Base-by-base conservation (phyloP, 2,888 invertebrate genomes). In the Protophormia terraenovae region DNA sequence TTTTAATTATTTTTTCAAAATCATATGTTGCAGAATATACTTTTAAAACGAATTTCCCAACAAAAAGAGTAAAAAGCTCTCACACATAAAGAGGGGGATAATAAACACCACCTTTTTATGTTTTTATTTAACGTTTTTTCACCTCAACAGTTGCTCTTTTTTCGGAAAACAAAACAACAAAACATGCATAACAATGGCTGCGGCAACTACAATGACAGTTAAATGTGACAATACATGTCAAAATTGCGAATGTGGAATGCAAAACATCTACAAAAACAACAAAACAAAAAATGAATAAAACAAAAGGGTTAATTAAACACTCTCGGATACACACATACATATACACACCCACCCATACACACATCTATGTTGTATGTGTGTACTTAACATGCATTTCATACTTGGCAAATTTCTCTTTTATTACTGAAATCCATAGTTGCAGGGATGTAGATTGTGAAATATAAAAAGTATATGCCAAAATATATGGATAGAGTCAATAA, bases 81-180 rank as follows among this genome's bases (percentile, higher is more conserved):
- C 14, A n/a, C 12, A 22, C n/a, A n/a, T n/a, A 19, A 41, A 7
- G n/a, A 41, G n/a, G 7, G 8, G 14, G 2, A 8, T 5, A 14
- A n/a, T 5, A 47, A 47, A 19, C 8, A 47, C 19, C 27, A 35
- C 7, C 7, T 3, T 32, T 12, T n/a, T n/a, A n/a, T n/a, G n/a
- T n/a, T 10, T 35, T 35, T 38, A 38, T 32, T 64, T 55, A 12
- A 41, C 32, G 29, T 58, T 16, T 35, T 35, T 29, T 24, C 22
- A 81, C 38, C 45, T 78, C 72, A 79, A 66, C 69, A 78, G 50
- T 85, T 84, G 79, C 47, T 64, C 77, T 41, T 62, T 84, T n/a
- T n/a, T 62, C 8, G 5, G 27, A 24, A 69, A 47, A 16, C 1
- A 16, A 14, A 32, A 67, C 32, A 19, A 14, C 22, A 64, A 64